Conservation (phyloP, 2,797 vertebrate species). For the Thaleichthys pacificus region DNA sequence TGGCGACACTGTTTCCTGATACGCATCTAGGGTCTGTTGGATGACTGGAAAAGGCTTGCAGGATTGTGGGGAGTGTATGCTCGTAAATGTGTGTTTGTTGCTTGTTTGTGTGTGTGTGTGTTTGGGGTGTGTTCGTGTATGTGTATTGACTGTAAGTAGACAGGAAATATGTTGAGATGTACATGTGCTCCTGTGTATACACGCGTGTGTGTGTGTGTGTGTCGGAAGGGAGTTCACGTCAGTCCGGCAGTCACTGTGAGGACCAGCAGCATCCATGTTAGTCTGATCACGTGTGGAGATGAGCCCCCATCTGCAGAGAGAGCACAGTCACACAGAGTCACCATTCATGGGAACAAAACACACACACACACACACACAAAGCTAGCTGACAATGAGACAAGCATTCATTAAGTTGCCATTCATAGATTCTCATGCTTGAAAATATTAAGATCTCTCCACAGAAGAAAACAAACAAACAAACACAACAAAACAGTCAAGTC, state of each 20-base stretch:
- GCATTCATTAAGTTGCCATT: background rate
- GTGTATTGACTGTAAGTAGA: constrained; percentile 8
- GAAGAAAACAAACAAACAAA: background rate
- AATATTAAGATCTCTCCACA: background rate
- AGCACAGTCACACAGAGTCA: constrained; percentile 17
- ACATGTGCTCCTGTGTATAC: background rate
- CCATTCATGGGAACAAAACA: background rate
- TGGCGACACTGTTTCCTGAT: constrained; percentile 60
- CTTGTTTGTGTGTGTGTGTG: constrained; percentile 34
- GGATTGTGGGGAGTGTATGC: constrained; percentile 44
- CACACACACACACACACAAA: background rate
- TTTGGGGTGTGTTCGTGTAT: constrained; percentile 35
- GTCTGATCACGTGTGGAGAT: constrained; percentile 63
- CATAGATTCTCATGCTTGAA: background rate
- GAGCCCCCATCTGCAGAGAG: constrained; percentile 65
- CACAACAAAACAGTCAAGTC: background rate
- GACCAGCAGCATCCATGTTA: constrained; percentile 80
- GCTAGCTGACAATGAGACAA: background rate
- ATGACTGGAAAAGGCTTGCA: constrained; percentile 69
- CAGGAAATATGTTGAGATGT: background rate
- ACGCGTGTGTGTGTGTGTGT: background rate
- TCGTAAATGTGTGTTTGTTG: constrained; percentile 19
- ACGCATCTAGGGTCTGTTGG: constrained; percentile 62
- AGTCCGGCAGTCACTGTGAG: constrained; percentile 92
- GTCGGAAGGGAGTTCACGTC: constrained; percentile 82